Evolutionary conservation across 1,140 invertebrate genomes (phyloP).

Genomic region (Vanessa atalanta): DNA sequence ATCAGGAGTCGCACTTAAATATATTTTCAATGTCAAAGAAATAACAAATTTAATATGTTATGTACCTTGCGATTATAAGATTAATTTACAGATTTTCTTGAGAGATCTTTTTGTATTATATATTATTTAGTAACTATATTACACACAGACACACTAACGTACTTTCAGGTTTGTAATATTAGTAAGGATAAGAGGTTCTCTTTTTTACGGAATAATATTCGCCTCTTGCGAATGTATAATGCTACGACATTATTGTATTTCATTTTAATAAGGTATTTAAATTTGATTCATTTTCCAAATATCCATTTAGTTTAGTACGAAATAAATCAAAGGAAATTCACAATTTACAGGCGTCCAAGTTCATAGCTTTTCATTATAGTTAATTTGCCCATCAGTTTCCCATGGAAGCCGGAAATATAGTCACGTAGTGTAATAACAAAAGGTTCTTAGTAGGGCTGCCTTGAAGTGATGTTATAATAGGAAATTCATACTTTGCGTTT

Average conservation of each 20-base stretch:
- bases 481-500: background rate
- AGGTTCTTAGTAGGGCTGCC: slow-evolving; percentile 7
- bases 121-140: too few species aligned
- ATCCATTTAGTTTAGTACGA: slow-evolving; percentile 27
- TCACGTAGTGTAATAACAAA: slow-evolving; percentile 37
- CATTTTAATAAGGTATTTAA: background rate
- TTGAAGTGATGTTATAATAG: background rate
- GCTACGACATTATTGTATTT: background rate
- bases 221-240: too few species aligned
- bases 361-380: slow-evolving; percentile 37
- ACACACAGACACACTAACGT: too few species aligned
- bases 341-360: slow-evolving; percentile 37
- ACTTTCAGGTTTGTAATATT: too few species aligned
- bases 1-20: too few species aligned
- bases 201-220: too few species aligned
- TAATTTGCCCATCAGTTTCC: slow-evolving; percentile 36
- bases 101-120: too few species aligned
- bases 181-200: too few species aligned
- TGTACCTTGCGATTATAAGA: too few species aligned
- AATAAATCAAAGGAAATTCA: slow-evolving; percentile 27
- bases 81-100: too few species aligned
- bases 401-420: slow-evolving; percentile 24
- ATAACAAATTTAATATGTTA: too few species aligned
- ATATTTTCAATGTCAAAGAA: too few species aligned
- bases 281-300: background rate